Evolutionary conservation across 2,888 invertebrate genomes (phyloP).

Genomic region (Tetranychus piercei): DNA sequence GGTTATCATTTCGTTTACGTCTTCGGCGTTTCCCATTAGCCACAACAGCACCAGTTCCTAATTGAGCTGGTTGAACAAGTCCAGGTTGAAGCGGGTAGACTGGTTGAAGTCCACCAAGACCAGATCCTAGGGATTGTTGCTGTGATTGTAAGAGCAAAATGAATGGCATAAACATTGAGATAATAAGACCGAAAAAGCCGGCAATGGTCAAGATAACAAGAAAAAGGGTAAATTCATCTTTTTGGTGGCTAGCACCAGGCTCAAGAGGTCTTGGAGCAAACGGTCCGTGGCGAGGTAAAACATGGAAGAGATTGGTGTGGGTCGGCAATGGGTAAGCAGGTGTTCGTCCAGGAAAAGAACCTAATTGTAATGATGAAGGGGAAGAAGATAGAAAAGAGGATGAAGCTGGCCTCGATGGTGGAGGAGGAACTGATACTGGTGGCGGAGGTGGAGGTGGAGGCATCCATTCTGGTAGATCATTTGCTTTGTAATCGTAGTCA

Average conservation of each 20-base stretch:
- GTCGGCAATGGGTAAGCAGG: not conserved
- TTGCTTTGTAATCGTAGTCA: not conserved
- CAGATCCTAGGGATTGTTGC: not conserved
- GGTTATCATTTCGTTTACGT: not conserved
- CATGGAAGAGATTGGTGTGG: not conserved
- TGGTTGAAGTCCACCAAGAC: not conserved
- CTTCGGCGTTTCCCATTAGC: not conserved
- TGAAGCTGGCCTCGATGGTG: not conserved
- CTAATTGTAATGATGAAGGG: not conserved
- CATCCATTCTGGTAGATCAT: slow-evolving; percentile 11
- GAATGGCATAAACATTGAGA: slow-evolving; percentile 19
- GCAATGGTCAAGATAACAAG: slow-evolving; percentile 18
- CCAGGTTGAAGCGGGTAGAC: not conserved
- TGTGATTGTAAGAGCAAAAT: slow-evolving; percentile 7
- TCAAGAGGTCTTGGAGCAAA: not conserved
- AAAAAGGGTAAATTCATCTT: slow-evolving; percentile 18
- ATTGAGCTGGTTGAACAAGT: not conserved
- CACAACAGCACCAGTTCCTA: not conserved
- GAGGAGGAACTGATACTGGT: not conserved
- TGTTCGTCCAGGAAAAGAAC: not conserved
- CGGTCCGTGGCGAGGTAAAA: not conserved
- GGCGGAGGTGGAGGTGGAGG: slow-evolving; percentile 11
- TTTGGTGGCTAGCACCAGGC: not conserved
- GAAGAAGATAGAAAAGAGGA: not conserved
- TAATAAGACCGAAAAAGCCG: slow-evolving; percentile 19